phyloP scores from a whole-genome alignment of 2,888 invertebrate genomes.

The Anoplius nigerrimus region DNA sequence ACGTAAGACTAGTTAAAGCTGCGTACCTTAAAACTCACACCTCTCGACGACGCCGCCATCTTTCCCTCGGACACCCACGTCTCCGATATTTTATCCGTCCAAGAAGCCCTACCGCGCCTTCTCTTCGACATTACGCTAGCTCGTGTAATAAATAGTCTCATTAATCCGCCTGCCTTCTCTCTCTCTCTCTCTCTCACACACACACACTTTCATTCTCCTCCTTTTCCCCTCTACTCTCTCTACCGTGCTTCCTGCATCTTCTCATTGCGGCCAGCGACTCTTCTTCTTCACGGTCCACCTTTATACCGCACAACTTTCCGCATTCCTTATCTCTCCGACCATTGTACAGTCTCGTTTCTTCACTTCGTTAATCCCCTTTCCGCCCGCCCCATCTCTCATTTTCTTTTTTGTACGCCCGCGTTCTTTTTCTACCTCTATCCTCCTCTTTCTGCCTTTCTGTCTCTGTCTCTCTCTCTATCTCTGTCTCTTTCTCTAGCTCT shows the following conservation, averaged over 20 bases:
- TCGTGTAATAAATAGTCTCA: too few species aligned
- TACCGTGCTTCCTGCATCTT: neutral
- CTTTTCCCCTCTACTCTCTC: neutral
- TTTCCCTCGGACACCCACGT: neutral
- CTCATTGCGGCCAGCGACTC: neutral
- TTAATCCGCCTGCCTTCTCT: too few species aligned
- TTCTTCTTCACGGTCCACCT: neutral
- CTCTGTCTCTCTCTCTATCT: conserved; percentile 32
- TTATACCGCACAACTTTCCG: conserved; percentile 7
- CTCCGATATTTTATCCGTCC: neutral
- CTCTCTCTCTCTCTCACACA: neutral
- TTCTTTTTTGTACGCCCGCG: too few species aligned
- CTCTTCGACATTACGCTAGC: too few species aligned
- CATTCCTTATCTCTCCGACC: neutral
- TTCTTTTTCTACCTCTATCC: conserved; percentile 27
- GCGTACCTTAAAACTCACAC: conserved; percentile 33
- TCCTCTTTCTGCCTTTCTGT: conserved; percentile 43
- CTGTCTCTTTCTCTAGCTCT: conserved; percentile 12
- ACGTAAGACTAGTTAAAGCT: conserved; percentile 48
- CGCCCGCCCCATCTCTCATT: too few species aligned
- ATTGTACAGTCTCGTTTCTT: neutral
- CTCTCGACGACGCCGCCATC: conserved; percentile 60
- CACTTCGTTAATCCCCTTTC: neutral
- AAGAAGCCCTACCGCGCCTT: too few species aligned
- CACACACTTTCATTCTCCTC: neutral